Conservation (phyloP, 2,797 vertebrate genomes). For the Psittacula echo region DNA sequence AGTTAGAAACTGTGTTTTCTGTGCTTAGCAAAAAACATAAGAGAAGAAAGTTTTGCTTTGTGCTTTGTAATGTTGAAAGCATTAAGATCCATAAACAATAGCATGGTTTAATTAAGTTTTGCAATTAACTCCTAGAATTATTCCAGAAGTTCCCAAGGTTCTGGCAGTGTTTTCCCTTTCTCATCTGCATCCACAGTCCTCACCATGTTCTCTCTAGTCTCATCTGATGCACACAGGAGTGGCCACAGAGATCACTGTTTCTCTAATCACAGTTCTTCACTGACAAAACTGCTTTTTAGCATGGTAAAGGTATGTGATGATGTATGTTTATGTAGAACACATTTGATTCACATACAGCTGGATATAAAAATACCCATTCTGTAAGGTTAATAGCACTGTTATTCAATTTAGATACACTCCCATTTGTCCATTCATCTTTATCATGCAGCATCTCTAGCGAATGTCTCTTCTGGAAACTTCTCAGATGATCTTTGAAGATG, state of each 20-base stretch:
- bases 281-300: not conserved
- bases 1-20: slow-evolving; percentile 3
- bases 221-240: not conserved
- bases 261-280: not conserved
- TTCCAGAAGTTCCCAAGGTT: not conserved
- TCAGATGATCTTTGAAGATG: not conserved
- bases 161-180: not conserved
- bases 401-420: not conserved
- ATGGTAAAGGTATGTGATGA: not conserved
- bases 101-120: slow-evolving; percentile 56
- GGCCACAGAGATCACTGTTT: accelerated
- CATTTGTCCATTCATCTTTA: not conserved
- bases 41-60: not conserved
- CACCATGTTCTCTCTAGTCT: accelerated
- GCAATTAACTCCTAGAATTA: slow-evolving; percentile 16
- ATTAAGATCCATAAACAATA: slow-evolving; percentile 18
- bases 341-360: not conserved
- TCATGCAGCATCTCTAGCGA: not conserved
- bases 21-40: not conserved
- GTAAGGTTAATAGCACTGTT: not conserved
- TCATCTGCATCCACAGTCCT: not conserved
- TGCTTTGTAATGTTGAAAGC: slow-evolving; percentile 40
- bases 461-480: not conserved
- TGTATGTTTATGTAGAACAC: not conserved
- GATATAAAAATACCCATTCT: not conserved